Base-by-base conservation (phyloP, 2,113 vertebrate genomes). In the Chloropsis cyanopogon region DNA sequence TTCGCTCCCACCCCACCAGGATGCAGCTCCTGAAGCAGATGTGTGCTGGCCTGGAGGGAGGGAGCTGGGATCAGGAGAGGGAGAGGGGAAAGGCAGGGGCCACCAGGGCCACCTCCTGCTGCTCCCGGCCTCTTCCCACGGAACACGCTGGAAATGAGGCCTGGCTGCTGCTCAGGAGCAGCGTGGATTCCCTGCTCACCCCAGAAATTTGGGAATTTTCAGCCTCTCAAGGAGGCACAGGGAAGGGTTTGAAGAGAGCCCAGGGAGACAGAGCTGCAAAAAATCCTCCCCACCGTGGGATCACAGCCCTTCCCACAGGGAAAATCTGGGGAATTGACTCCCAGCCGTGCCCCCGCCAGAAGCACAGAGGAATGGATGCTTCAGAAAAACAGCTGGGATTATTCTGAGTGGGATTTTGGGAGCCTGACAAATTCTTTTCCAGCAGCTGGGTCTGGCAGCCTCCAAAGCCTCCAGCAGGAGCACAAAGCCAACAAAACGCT, bases 401-500 rank as follows among this genome's bases (percentile, higher is more conserved):
- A 41, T 9, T 11, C 3, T 2, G n/a, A 89, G 81, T 3, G 61
- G 23, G 92, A 22, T 83, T 82, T 61, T 50, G 87, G 89, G 89
- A 95, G 77, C 72, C 37, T 88, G 92, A 64, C 71, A 81, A 82
- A 14, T 6, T 3, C 42, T 44, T 44, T 35, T 37, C 61, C 81
- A 78, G 91, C 83, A 92, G 95, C 76, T 69, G 85, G 63, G 57
- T 25, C 71, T 93, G 90, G 79, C 72, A 73, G 60, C 41, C 1
- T 42, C 35, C 6, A 85, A 85, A 93, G 10, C 23, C 52, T 24
- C 41, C 69, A 19, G 75, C 86, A 76, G 81, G 88, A 97, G 86
- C 69, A 57, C 89, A 80, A 66, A 95, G 91, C 96, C 96, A 94
- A 76, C 87, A 29, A 85, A 97, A 89, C 61, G 37, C 84, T 49